A percentile compares a stretch with the other conserved stretches of the same genome.
These are phyloP conservation scores for Macaria liturata DNA, from an alignment of 2,888 invertebrate genomes.

Conservation along the genomic window DNA sequence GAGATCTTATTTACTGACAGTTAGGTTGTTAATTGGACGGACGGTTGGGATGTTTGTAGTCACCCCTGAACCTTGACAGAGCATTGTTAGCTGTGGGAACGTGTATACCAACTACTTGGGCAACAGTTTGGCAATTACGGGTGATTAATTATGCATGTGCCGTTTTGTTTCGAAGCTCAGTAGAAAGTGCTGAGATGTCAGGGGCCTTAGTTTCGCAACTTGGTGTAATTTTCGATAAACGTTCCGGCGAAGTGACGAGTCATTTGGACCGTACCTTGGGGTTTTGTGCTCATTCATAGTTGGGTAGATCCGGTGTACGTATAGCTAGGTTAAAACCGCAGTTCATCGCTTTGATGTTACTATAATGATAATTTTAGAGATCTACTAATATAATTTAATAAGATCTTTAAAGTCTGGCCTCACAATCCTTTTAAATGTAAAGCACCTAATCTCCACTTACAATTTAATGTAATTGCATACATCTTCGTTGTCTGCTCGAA, in stretches of 20 bases:
- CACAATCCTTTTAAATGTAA: too few species aligned
- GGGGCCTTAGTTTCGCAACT: constrained; percentile 17
- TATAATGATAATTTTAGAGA: too few species aligned
- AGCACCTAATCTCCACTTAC: too few species aligned
- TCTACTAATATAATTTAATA: background rate
- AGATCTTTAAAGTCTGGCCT: too few species aligned
- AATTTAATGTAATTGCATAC: too few species aligned
- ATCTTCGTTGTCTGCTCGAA: too few species aligned
- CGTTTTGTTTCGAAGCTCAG: constrained; percentile 16
- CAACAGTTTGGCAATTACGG: constrained; percentile 31
- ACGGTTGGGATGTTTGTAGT: constrained; percentile 9
- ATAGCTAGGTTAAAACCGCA: too few species aligned
- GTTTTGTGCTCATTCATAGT: constrained; percentile 6
- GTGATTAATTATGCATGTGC: constrained; percentile 33
- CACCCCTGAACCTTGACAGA: constrained; percentile 35
- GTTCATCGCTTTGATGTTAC: too few species aligned
- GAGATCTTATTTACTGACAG: constrained; percentile 8
- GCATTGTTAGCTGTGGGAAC: constrained; percentile 32
- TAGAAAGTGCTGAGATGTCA: constrained; percentile 20
- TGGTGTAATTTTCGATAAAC: constrained; percentile 12
- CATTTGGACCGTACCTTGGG: constrained; percentile 14
- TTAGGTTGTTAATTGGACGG: constrained; percentile 21
- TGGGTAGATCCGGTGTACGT: background rate
- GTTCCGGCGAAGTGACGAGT: constrained; percentile 5
- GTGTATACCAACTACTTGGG: constrained; percentile 24